Evolutionary conservation across 2,113 vertebrate species (phyloP).

Genomic region (Perccottus glenii): DNA sequence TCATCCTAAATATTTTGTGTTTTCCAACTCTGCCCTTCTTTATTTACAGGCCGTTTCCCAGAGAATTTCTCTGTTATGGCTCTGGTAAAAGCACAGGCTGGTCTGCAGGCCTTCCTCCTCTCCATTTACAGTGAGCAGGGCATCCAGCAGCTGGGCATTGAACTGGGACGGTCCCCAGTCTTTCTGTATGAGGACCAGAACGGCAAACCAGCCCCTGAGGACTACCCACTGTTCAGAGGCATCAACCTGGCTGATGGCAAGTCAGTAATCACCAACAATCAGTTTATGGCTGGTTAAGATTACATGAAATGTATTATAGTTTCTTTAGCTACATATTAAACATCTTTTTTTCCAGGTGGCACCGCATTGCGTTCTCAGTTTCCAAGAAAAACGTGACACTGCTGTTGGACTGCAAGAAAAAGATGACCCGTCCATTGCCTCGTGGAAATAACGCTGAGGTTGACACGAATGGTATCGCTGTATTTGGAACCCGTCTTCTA

Average conservation of each 20-base stretch:
- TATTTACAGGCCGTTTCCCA: slow-evolving; percentile 83
- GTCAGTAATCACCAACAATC: slow-evolving; percentile 83
- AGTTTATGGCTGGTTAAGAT: slow-evolving; percentile 52
- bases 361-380: slow-evolving; percentile 87
- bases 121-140: slow-evolving; percentile 89
- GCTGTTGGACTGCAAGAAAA: slow-evolving; percentile 89
- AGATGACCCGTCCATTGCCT: slow-evolving; percentile 80
- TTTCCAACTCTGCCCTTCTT: neutral
- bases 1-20: neutral
- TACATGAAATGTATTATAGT: neutral
- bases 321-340: slow-evolving; percentile 1
- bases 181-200: slow-evolving; percentile 91
- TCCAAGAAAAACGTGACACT: slow-evolving; percentile 88
- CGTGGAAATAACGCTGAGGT: slow-evolving; percentile 81
- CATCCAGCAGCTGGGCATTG: slow-evolving; percentile 86
- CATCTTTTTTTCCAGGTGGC: slow-evolving; percentile 82
- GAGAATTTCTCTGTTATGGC: slow-evolving; percentile 92
- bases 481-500: slow-evolving; percentile 88
- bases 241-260: slow-evolving; percentile 91
- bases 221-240: slow-evolving; percentile 88
- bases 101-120: slow-evolving; percentile 87
- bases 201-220: slow-evolving; percentile 83
- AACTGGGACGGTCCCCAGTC: slow-evolving; percentile 86
- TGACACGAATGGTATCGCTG: slow-evolving; percentile 87
- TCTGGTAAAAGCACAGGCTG: slow-evolving; percentile 83